These are phyloP conservation scores for Limonius californicus DNA, from an alignment of 1,140 invertebrate species.

Conservation along the genomic window DNA sequence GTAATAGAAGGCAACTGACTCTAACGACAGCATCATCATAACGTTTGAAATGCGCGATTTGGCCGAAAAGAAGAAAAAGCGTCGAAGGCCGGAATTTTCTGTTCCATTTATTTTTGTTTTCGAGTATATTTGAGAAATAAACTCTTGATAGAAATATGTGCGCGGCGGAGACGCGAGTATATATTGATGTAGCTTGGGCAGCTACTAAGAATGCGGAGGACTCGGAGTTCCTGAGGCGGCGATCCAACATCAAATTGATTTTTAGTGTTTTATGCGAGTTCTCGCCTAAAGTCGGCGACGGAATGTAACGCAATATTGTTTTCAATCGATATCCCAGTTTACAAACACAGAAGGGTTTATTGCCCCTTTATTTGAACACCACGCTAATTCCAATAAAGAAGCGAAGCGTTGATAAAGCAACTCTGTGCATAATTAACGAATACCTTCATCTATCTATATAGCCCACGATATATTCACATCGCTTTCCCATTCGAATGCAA, in stretches of 20 bases:
- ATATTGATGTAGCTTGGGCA: not conserved
- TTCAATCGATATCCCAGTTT: not conserved
- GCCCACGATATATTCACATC: too few species aligned
- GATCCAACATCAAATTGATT: slow-evolving; percentile 1
- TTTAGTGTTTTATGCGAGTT: slow-evolving; percentile 1
- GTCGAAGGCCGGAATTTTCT: not conserved
- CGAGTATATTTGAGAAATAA: not conserved
- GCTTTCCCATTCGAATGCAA: too few species aligned
- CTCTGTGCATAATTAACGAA: too few species aligned
- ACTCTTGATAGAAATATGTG: slow-evolving; percentile 1
- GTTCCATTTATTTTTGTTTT: slow-evolving; percentile 1
- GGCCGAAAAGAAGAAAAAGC: not conserved
- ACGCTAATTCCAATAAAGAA: too few species aligned
- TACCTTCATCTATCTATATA: too few species aligned
- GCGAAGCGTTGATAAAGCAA: too few species aligned
- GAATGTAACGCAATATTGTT: not conserved
- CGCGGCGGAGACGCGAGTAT: not conserved
- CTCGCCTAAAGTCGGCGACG: not conserved
- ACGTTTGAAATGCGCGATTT: not conserved
- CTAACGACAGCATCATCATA: not conserved
- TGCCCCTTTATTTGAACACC: not conserved
- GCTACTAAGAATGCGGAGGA: not conserved
- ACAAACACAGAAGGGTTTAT: not conserved
- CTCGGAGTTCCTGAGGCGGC: not conserved
- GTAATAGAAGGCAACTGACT: not conserved